phyloP scores from a whole-genome alignment of 1,140 invertebrate species.

The Anoplophora glabripennis region DNA sequence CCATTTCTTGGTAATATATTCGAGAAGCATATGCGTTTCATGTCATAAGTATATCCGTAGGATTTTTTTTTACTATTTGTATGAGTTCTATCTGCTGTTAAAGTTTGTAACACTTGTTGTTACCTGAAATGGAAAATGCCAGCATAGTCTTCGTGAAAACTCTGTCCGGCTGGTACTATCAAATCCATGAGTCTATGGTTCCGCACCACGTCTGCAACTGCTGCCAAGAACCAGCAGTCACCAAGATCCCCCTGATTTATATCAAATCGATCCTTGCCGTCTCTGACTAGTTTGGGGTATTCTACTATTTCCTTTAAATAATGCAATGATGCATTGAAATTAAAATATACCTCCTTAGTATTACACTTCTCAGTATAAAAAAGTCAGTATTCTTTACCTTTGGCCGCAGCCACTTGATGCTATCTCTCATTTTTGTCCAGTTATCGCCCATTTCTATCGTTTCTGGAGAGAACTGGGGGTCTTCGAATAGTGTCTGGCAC shows the following conservation, averaged over 20 bases:
- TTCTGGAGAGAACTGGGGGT: slow-evolving; percentile 1
- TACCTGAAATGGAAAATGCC: slow-evolving; percentile 64
- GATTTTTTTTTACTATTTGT: no score
- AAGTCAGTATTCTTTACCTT: slow-evolving; percentile 75
- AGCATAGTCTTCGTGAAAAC: slow-evolving; percentile 62
- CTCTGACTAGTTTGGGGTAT: slow-evolving; percentile 59
- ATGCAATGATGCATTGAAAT: slow-evolving; percentile 68
- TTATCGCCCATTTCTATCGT: neutral
- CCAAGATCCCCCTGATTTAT: slow-evolving; percentile 71
- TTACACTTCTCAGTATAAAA: neutral
- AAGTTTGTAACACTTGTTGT: no score
- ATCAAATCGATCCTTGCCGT: slow-evolving; percentile 92
- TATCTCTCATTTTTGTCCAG: slow-evolving; percentile 92
- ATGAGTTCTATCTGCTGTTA: no score
- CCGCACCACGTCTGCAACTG: slow-evolving; percentile 67
- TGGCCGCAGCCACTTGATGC: slow-evolving; percentile 94
- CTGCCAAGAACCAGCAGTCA: slow-evolving; percentile 75
- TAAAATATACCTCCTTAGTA: slow-evolving; percentile 12
- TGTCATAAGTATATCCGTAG: no score
- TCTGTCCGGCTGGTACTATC: slow-evolving; percentile 68
- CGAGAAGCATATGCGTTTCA: no score
- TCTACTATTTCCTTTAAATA: slow-evolving; percentile 1
- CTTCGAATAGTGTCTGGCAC: slow-evolving; percentile 8
- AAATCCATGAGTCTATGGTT: slow-evolving; percentile 61
- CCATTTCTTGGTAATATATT: no score